Evolutionary conservation across 2,113 vertebrate genomes (phyloP), one percentile per base, ranked within the genome.

Genomic region (Vicugna pacos): DNA sequence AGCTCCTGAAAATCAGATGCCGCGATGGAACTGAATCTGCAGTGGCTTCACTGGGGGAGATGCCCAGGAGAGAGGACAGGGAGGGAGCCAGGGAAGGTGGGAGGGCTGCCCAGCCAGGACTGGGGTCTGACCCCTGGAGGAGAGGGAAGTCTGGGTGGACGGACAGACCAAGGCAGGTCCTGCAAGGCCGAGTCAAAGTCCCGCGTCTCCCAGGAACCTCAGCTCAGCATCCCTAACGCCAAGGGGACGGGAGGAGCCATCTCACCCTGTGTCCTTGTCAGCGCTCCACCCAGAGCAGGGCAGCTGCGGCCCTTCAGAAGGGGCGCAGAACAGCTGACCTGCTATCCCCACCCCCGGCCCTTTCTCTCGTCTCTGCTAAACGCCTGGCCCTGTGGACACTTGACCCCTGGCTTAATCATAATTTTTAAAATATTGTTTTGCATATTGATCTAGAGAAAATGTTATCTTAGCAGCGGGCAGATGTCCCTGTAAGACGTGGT

Each of bases 351-450:
- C 5, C 17, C 9, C 56, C 26, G 12, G 30, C 14, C 64, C 10
- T 67, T n/a, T 22, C 13, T n/a, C 12, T 48, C 67, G 69, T 81
- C 28, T 95, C 54, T 86, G 4, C 24, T 5, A 60, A 2, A 24
- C 6, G 24, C 3, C 28, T 77, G 56, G 26, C 19, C 69, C 92
- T 46, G 8, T 24, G 26, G 42, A 28, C 26, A 58, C 48, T 46
- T 90, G 80, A 52, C 28, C 22, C 20, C 19, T 89, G 24, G 77
- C 65, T 86, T 76, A 69, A 46, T 80, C 15, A 90, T 32, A 89
- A 35, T 52, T 95, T 94, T 83, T 30, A 30, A 83, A 79, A 76
- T 28, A n/a, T 17, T 14, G 38, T 54, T 96, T 82, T 94, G 32
- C 30, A 28, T 72, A 38, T 19, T 75, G 50, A 73, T 67, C 22